Evolutionary conservation across 2,888 invertebrate genomes (phyloP).

Genomic region (Lobophora halterata): DNA sequence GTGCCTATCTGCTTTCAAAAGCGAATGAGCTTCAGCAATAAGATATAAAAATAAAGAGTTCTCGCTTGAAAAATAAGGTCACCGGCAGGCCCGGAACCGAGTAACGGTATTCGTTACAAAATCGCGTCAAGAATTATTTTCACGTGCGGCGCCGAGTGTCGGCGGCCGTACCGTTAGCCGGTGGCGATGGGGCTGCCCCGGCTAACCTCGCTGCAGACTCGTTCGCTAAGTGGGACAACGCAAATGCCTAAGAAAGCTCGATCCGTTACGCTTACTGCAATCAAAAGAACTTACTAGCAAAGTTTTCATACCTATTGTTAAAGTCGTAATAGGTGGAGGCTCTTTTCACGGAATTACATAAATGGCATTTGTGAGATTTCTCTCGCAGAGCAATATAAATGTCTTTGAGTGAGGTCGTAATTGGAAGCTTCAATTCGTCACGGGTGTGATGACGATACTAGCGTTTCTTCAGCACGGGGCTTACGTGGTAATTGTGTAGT

Average conservation of each 20-base stretch:
- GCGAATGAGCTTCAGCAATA: constrained; percentile 49
- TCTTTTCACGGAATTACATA: constrained; percentile 37
- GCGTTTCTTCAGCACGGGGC: constrained; percentile 1
- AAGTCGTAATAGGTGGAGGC: constrained; percentile 1
- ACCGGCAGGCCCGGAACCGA: constrained; percentile 75
- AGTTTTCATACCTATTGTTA: background rate
- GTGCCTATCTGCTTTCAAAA: constrained; percentile 39
- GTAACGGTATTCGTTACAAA: constrained; percentile 78
- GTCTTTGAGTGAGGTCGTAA: constrained; percentile 46
- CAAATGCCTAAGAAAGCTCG: constrained; percentile 31
- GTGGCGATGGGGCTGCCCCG: constrained; percentile 50
- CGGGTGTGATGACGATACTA: constrained; percentile 25
- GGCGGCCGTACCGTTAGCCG: constrained; percentile 39
- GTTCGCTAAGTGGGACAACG: constrained; percentile 59
- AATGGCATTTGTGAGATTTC: constrained; percentile 45
- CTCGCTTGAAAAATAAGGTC: constrained; percentile 74
- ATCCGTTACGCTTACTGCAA: constrained; percentile 31
- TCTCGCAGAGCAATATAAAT: constrained; percentile 41
- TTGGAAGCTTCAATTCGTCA: constrained; percentile 41
- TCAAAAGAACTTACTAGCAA: constrained; percentile 19
- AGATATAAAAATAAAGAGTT: constrained; percentile 74
- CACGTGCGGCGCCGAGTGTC: constrained; percentile 66
- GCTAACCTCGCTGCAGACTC: constrained; percentile 51
- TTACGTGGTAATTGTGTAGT: constrained; percentile 6
- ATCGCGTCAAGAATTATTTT: constrained; percentile 80